Evolutionary conservation across 2,113 vertebrate species (phyloP).

Genomic region (Rattus rattus): DNA sequence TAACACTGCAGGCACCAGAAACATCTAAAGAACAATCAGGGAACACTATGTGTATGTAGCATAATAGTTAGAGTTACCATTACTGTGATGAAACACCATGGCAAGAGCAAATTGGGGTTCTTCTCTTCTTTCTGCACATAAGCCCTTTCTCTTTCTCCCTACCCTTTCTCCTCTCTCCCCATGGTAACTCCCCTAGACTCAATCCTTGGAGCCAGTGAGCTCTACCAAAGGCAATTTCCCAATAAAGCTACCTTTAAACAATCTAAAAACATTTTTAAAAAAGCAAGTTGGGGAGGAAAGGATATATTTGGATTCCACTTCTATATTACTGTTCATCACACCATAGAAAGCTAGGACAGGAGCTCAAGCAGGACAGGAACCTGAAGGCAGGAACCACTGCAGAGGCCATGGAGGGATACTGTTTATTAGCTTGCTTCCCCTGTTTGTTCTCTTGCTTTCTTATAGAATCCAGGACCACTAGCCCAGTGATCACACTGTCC

Average conservation of each 20-base stretch:
- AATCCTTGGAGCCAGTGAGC: too few relatives aligned
- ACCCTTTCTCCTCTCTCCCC: too few relatives aligned
- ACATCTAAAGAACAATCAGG: conserved; percentile 11
- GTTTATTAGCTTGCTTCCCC: background rate
- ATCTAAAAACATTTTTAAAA: background rate
- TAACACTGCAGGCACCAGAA: background rate
- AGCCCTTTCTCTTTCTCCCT: too few relatives aligned
- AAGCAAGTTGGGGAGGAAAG: background rate
- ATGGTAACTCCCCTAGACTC: too few relatives aligned
- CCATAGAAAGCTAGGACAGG: background rate
- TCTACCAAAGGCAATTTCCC: too few relatives aligned
- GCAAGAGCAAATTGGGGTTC: background rate
- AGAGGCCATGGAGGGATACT: background rate
- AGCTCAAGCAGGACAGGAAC: background rate
- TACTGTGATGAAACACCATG: background rate
- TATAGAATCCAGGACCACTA: background rate
- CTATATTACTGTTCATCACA: background rate
- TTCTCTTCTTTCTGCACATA: too few relatives aligned
- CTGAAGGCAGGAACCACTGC: background rate
- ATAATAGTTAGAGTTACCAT: background rate
- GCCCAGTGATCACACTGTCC: background rate
- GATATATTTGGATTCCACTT: background rate
- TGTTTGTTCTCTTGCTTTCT: background rate
- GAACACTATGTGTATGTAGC: background rate
- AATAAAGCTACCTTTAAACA: too few relatives aligned